Evolutionary conservation across 2,888 invertebrate genomes (phyloP).

Genomic region (Tubiluchus corallicola): DNA sequence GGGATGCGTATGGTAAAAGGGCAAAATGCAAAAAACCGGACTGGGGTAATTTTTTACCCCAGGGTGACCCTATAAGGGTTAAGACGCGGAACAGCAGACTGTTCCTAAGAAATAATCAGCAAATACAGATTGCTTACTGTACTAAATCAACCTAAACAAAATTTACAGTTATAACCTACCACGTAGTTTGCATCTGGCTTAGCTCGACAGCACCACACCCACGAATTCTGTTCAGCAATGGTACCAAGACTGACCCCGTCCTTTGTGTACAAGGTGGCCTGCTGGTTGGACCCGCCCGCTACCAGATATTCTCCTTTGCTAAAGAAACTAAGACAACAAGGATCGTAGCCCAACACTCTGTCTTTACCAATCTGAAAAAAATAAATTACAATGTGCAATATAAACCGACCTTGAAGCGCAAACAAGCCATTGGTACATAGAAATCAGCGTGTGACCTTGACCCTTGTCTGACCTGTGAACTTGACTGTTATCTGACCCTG

Average conservation of each 20-base stretch:
- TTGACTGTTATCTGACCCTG: no score
- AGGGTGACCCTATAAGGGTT: no score
- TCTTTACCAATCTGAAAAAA: slow-evolving; percentile 38
- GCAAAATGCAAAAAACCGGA: no score
- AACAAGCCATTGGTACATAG: no score
- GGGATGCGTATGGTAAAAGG: no score
- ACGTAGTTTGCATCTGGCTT: slow-evolving; percentile 53
- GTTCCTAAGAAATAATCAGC: not conserved
- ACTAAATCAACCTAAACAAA: slow-evolving; percentile 5
- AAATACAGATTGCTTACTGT: not conserved
- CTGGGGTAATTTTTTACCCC: no score
- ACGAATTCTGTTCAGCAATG: slow-evolving; percentile 54
- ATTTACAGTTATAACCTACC: slow-evolving; percentile 31
- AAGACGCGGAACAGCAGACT: no score
- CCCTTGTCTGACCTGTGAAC: no score
- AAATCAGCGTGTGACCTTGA: no score
- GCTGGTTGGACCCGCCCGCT: slow-evolving; percentile 56
- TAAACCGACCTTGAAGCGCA: no score
- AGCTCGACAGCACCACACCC: slow-evolving; percentile 69
- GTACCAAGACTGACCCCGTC: slow-evolving; percentile 58
- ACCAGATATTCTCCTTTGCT: slow-evolving; percentile 54
- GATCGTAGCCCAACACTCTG: slow-evolving; percentile 45
- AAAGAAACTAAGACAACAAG: slow-evolving; percentile 53
- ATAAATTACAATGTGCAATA: no score
- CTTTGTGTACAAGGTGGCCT: slow-evolving; percentile 53